Evolutionary conservation across 2,888 invertebrate genomes (phyloP), one percentile per base, ranked within the genome.

Genomic region (Habroteleia sp.): DNA sequence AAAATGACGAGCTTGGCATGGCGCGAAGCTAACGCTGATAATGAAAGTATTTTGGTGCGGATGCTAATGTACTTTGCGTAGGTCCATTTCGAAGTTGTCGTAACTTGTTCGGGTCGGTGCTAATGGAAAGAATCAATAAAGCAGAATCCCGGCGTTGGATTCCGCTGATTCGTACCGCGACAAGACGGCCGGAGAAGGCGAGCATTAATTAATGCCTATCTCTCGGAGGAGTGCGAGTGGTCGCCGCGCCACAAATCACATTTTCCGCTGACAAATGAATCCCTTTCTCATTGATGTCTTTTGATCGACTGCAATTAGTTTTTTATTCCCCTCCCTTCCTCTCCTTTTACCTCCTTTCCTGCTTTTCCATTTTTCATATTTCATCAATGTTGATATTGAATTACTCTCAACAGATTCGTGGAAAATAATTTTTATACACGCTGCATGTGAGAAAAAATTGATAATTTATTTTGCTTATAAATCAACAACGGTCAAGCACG

Each of bases 51-150:
- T 50, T 41, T 42, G 10, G 23, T 35, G 10, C n/a, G 8, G 44
- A 37, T 50, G 27, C 60, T 60, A 52, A 60, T 76, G 56, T 66
- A 42, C 41, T 56, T 74, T 69, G 52, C 41, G 37, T 52, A 42
- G 54, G 66, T 66, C 63, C 62, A 48, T 63, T 63, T 11, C 20
- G 48, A 54, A 68, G 56, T 74, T 48, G 37, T 42, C 63, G 65
- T 75, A 65, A 69, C 44, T 65, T 71, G 65, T 65, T 75, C 16
- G 25, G 50, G 50, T 29, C 39, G 66, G 71, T 71, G 60, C 66
- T 71, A 66, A 75, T 75, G 75, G 71, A 75, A 75, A 75, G 60
- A 75, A 75, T 75, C 75, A 75, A 75, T 75, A 75, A 75, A 71
- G 75, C 71, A 54, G 71, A 75, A 62, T 66, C 71, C 71, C 56